Conservation (phyloP, 64 coral and sea anemone genomes). For the Hydrozoanthus tunicans region DNA sequence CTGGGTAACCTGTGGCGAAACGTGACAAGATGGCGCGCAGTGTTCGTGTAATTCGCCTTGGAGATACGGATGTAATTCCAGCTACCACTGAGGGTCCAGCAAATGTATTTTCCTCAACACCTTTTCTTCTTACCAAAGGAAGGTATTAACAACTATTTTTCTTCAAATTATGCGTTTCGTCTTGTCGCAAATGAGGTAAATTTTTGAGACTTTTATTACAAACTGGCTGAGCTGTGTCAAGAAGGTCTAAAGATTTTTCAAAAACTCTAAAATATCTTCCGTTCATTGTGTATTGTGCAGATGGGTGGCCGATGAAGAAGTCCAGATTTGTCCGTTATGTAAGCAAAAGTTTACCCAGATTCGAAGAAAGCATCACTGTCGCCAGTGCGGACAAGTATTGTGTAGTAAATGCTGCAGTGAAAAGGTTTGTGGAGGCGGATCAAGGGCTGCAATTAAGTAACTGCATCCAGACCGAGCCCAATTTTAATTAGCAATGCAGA, state of each 20-base stretch:
- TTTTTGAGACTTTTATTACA: background rate
- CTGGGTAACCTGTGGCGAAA: background rate
- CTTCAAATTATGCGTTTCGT: background rate
- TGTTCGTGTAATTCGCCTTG: constrained; percentile 71
- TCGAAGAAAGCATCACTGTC: constrained; percentile 90
- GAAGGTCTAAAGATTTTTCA: background rate
- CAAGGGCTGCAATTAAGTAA: background rate
- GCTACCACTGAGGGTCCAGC: constrained; percentile 92
- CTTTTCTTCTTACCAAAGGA: constrained; percentile 87
- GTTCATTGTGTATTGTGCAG: constrained; percentile 23
- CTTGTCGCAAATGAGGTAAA: background rate
- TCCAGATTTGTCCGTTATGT: constrained; percentile 82
- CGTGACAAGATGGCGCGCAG: constrained; percentile 82
- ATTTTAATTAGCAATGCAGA: no score
- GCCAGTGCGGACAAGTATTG: constrained; percentile 87
- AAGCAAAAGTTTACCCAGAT: constrained; percentile 91
- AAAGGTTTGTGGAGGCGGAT: constrained; percentile 57
- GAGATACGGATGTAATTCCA: constrained; percentile 83
- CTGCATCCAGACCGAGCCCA: no score
- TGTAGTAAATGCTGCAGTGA: constrained; percentile 97
- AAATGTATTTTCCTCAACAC: constrained; percentile 93
- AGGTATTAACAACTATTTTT: constrained; percentile 58
- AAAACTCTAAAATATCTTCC: background rate
- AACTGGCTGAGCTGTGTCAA: background rate
- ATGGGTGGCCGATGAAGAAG: constrained; percentile 94